Evolutionary conservation across 2,888 invertebrate genomes (phyloP).

Genomic region (Volucella inflata): DNA sequence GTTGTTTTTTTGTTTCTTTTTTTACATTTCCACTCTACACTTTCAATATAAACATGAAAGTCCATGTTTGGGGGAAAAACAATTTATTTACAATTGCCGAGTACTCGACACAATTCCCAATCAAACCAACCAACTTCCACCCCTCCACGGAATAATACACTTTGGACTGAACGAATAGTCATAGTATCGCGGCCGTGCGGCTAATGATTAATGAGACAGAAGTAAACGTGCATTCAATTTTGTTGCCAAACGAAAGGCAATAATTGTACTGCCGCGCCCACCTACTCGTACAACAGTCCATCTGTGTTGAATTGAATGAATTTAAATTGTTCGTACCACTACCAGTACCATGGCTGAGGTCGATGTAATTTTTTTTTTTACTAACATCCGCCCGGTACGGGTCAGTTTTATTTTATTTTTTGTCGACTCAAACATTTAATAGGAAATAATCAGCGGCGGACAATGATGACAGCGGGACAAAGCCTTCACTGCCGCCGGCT

Average conservation of each 20-base stretch:
- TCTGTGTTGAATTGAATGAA: constrained; percentile 30
- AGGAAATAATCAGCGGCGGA: constrained; percentile 70
- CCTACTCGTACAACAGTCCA: constrained; percentile 27
- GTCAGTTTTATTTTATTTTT: constrained; percentile 43
- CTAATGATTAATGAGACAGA: constrained; percentile 69
- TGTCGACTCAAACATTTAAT: constrained; percentile 59
- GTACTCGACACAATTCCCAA: constrained; percentile 42
- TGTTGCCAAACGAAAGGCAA: constrained; percentile 57
- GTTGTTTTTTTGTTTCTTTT: too few species aligned
- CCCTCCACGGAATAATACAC: background rate
- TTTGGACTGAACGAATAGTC: too few species aligned
- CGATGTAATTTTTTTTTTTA: constrained; percentile 16
- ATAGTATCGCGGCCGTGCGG: constrained; percentile 1
- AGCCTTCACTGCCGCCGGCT: constrained; percentile 19
- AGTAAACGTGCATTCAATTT: constrained; percentile 62
- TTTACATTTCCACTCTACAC: constrained; percentile 1
- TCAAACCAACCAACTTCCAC: constrained; percentile 1
- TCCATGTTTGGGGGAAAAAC: constrained; percentile 46
- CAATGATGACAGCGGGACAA: constrained; percentile 64
- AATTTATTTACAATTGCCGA: constrained; percentile 67
- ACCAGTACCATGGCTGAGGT: background rate
- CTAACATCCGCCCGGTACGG: background rate
- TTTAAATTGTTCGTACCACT: constrained; percentile 46
- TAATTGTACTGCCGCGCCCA: constrained; percentile 62
- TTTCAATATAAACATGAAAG: constrained; percentile 50